Evolutionary conservation across 2,888 invertebrate genomes (phyloP).

Genomic region (Caenorhabditis angaria): DNA sequence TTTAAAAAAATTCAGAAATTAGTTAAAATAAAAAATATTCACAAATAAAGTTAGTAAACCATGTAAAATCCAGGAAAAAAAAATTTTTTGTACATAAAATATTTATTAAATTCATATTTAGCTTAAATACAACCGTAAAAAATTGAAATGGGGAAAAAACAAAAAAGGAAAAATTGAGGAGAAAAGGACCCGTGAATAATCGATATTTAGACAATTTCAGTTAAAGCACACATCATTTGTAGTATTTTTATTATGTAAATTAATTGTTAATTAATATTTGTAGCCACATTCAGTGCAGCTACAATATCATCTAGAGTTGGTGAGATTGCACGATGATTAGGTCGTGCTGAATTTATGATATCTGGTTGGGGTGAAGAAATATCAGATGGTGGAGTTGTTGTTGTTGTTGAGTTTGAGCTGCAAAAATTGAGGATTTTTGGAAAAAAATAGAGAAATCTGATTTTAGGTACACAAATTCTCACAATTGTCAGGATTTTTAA

Average conservation of each 20-base stretch:
- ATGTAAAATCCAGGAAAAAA: neutral
- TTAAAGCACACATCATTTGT: neutral
- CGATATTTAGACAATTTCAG: slow-evolving; percentile 3
- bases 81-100: neutral
- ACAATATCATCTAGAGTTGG: slow-evolving; percentile 42
- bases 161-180: slow-evolving; percentile 6
- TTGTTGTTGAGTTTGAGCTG: slow-evolving; percentile 16
- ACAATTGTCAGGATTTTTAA: too few relatives aligned
- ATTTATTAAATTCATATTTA: neutral
- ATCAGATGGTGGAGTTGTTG: neutral
- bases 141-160: slow-evolving; percentile 1
- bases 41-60: neutral
- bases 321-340: slow-evolving; percentile 34
- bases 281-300: slow-evolving; percentile 34
- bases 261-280: slow-evolving; percentile 21
- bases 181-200: neutral
- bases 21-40: neutral
- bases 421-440: slow-evolving; percentile 6
- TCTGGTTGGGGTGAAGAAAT: slow-evolving; percentile 32
- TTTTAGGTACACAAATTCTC: too few relatives aligned
- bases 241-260: neutral
- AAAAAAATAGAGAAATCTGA: too few relatives aligned
- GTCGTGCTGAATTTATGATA: slow-evolving; percentile 33
- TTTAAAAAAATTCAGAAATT: neutral
- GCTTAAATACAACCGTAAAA: slow-evolving; percentile 30